Percentiles rank a stretch among this genome's conserved stretches.
Conservation (phyloP, 2,797 vertebrate species). For the Todus mexicanus region DNA sequence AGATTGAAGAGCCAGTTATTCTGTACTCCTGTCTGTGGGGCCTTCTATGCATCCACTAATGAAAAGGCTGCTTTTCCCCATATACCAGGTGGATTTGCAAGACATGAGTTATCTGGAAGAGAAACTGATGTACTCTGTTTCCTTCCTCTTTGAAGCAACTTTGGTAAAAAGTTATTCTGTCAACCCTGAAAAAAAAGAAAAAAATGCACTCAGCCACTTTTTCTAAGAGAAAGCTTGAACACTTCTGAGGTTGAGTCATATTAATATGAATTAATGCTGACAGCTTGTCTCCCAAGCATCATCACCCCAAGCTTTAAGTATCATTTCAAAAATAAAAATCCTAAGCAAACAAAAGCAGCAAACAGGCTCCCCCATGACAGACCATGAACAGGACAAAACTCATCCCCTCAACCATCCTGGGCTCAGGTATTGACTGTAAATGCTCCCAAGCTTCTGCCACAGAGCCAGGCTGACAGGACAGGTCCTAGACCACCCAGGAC, state of each 20-base stretch:
- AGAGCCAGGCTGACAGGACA: not conserved
- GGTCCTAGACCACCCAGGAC: not conserved
- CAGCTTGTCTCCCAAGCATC: not conserved
- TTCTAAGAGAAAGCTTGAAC: not conserved
- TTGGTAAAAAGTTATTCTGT: not conserved
- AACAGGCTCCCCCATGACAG: not conserved
- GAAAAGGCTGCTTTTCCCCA: not conserved
- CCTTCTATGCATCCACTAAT: not conserved
- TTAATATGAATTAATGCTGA: not conserved
- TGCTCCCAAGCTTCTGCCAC: not conserved
- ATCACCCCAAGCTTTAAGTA: not conserved
- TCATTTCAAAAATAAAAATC: not conserved
- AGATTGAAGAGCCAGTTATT: not conserved
- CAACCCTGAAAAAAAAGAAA: not conserved
- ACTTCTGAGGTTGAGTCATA: not conserved
- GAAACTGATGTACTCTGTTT: not conserved
- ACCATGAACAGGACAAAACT: not conserved
- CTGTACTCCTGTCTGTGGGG: not conserved
- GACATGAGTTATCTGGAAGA: not conserved
- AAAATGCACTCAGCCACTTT: not conserved
- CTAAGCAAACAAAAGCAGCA: not conserved
- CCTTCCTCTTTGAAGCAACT: not conserved
- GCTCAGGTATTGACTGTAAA: accelerated
- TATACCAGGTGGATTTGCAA: not conserved
- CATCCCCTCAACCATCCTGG: accelerated